These are phyloP conservation scores for Thymelicus lineola DNA, from an alignment of 2,888 invertebrate species.

Conservation along the genomic window DNA sequence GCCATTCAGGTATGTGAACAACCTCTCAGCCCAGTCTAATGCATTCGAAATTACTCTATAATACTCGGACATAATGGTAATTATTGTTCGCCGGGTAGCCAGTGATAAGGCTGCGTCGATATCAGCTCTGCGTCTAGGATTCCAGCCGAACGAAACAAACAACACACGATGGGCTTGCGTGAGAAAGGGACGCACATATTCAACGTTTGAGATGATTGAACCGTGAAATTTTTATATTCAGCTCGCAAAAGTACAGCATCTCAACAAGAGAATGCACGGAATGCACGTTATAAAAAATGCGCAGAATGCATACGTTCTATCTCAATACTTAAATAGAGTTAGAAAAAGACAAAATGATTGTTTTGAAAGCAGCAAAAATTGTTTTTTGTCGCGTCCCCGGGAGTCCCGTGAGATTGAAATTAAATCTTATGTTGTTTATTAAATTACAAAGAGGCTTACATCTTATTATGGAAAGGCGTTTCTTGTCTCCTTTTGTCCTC, in stretches of 20 bases:
- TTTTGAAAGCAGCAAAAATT: slow-evolving; percentile 46
- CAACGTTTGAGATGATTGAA: slow-evolving; percentile 77
- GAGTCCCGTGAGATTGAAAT: slow-evolving; percentile 23
- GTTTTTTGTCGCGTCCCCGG: slow-evolving; percentile 36
- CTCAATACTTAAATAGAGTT: slow-evolving; percentile 46
- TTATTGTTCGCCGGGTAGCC: slow-evolving; percentile 50
- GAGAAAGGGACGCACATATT: slow-evolving; percentile 58
- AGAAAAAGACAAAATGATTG: slow-evolving; percentile 44
- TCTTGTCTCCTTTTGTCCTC: slow-evolving; percentile 17
- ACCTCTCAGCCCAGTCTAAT: slow-evolving; percentile 60
- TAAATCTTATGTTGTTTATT: slow-evolving; percentile 26
- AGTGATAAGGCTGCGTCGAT: slow-evolving; percentile 83
- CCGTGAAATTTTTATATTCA: slow-evolving; percentile 79
- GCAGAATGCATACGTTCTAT: slow-evolving; percentile 41
- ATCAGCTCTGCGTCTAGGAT: slow-evolving; percentile 82
- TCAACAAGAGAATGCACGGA: slow-evolving; percentile 57
- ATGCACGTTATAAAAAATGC: slow-evolving; percentile 42
- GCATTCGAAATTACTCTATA: slow-evolving; percentile 64
- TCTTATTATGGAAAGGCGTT: slow-evolving; percentile 26
- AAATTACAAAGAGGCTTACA: slow-evolving; percentile 31
- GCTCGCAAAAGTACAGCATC: slow-evolving; percentile 74
- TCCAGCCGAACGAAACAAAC: slow-evolving; percentile 67
- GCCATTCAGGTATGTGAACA: slow-evolving; percentile 82
- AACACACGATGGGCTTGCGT: slow-evolving; percentile 40
- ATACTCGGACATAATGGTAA: slow-evolving; percentile 51